These are phyloP conservation scores for Drosophila multiciliata DNA, from an alignment of 2,888 invertebrate species.

Conservation along the genomic window DNA sequence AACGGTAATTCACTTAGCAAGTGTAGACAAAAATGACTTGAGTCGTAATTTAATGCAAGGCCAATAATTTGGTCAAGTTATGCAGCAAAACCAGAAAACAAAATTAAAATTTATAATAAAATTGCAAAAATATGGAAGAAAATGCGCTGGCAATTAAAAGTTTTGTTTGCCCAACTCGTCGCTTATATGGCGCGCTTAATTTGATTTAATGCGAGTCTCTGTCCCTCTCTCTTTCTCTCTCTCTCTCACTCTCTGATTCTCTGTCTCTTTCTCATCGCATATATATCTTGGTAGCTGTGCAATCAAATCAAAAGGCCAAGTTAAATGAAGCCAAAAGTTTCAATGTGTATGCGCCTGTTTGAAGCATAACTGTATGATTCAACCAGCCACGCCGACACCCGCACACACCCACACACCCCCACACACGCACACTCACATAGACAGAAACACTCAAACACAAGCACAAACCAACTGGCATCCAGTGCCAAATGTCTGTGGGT, in stretches of 20 bases:
- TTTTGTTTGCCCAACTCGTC: constrained; percentile 35
- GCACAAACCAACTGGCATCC: constrained; percentile 28
- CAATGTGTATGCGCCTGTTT: constrained; percentile 46
- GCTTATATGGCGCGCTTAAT: constrained; percentile 53
- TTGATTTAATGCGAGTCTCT: constrained; percentile 62
- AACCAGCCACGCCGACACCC: constrained; percentile 11
- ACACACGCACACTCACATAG: neutral
- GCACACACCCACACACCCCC: constrained; percentile 5
- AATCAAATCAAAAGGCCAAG: constrained; percentile 70
- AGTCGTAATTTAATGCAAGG: constrained; percentile 22
- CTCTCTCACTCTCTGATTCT: too few species aligned
- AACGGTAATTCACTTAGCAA: neutral
- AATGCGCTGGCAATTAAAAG: constrained; percentile 66
- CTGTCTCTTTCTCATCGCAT: neutral
- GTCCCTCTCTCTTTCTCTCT: neutral
- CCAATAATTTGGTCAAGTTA: constrained; percentile 13
- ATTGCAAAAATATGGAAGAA: constrained; percentile 30
- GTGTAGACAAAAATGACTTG: constrained; percentile 12
- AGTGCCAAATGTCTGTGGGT: constrained; percentile 45
- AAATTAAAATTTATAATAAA: constrained; percentile 23
- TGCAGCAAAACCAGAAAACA: constrained; percentile 2
- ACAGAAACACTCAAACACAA: constrained; percentile 8
- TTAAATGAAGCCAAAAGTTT: constrained; percentile 68
- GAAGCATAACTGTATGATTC: constrained; percentile 35
- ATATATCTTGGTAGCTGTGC: constrained; percentile 30